Evolutionary conservation across 2,797 vertebrate genomes (phyloP), one percentile per base, ranked within the genome.

Genomic region (Lophotriccus pileatus): DNA sequence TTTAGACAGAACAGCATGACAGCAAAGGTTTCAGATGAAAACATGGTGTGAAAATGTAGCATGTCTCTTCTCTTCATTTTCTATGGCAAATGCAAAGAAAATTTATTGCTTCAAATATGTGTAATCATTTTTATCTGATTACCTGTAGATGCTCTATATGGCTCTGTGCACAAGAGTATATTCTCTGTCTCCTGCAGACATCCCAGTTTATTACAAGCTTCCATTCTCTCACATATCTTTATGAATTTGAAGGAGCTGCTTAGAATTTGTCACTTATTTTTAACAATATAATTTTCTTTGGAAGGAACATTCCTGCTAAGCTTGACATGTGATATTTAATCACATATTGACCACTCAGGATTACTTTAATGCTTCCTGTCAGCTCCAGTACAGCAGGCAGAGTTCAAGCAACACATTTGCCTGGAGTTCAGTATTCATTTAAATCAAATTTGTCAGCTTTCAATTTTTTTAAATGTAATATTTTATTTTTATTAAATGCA

Each of bases 401-500:
- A 96, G 94, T 97, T 97, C 96, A 97, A 95, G 94, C 88, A 96
- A 94, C 88, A 96, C 36, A 66, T 96, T 96, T 94, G 92, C 96
- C 96, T 97, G 93, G 94, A 97, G 95, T 97, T 97, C 97, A 90
- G 88, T 78, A 88, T 95, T 93, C 93, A 93, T 93, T 97, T 96
- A 97, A 96, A 96, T 97, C 94, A 97, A 96, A 95, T 94, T 95
- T 97, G 97, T 96, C 95, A 97, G 95, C 91, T 97, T 97, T 97
- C 93, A 94, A 84, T 96, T 95, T 96, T 96, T 94, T 92, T 10
- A 88, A 95, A 95, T 62, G 74, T 73, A 93, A 82, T 93, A 87
- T 97, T 96, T 93, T 88, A 93, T 95, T 97, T 97, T 95, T 97
- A 94, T 97, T 97, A 97, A 97, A 97, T 16, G 25, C 84, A 95